Base-by-base conservation (phyloP, 2,888 invertebrate species). In the Amblyteles armatorius region DNA sequence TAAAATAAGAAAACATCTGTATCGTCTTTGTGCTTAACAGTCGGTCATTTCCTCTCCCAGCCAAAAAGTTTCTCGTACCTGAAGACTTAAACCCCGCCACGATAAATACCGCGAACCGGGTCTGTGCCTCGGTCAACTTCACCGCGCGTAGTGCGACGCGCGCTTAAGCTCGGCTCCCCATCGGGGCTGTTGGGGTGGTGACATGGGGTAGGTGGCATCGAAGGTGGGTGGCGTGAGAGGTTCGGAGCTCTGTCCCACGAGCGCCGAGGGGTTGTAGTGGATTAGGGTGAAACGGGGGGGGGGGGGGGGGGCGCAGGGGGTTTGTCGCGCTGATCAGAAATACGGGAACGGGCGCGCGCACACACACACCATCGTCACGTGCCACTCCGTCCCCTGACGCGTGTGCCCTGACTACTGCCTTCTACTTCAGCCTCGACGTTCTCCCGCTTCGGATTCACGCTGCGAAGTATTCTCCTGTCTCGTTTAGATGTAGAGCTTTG, bases 341-440 rank as follows among this genome's bases (percentile, higher is more conserved):
- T 79, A 79, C 71, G 60, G 73, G 40, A 22, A 29, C 13, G 60
- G 57, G 40, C 57, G 40, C 40, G 13, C 44, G 13, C 44, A 16
- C 55, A 72, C 36, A 40, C 16, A 55, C 73, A 22, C 16, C 44
- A 44, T 48, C 74, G 29, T 79, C 79, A 79, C 79, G 73, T 72
- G 79, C 79, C 79, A 79, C 79, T 79, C 50, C 79, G 74, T 73
- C 60, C 74, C 73, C 40, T 73, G 44, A 48, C 60, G 57, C 44
- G 57, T 57, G 60, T 29, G 73, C 60, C 73, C 29, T 2, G 73
- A 73, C 73, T 73, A 26, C 29, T 79, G 60, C 72, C 74, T 74
- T 40, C 79, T 50, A 48, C 73, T 16, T 44, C 40, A 52, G 19
- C 40, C 40, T 60, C 29, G 22, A 63, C 63, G 73, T 48, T 48